A percentile compares a stretch with the other conserved stretches of the same genome.
Evolutionary conservation across 2,888 invertebrate genomes (phyloP).

Genomic region (Pammene aurita): DNA sequence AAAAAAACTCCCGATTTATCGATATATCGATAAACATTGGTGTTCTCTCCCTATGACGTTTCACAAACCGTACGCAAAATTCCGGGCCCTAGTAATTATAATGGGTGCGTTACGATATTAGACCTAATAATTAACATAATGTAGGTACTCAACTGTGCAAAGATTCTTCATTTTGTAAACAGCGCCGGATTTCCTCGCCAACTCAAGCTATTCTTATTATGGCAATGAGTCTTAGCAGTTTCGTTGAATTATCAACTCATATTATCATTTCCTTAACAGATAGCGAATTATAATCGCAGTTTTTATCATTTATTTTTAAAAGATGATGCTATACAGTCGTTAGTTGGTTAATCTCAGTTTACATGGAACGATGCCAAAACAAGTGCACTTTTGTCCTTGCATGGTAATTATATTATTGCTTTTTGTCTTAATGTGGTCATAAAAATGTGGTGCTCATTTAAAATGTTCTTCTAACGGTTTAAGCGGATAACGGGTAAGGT

Average conservation of each 20-base stretch:
- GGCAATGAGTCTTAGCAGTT: constrained; percentile 34
- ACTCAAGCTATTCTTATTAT: not conserved
- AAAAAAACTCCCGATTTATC: no score
- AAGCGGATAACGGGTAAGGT: not conserved
- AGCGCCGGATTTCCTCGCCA: constrained; percentile 25
- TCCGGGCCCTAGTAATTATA: no score
- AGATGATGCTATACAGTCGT: constrained; percentile 17
- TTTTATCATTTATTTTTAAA: constrained; percentile 29
- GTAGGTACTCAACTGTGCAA: not conserved
- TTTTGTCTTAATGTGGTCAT: not conserved
- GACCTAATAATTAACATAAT: constrained; percentile 10
- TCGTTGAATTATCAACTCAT: constrained; percentile 36
- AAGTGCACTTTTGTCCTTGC: constrained; percentile 40
- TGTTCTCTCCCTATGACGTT: no score
- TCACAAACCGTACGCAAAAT: no score
- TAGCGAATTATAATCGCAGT: constrained; percentile 28
- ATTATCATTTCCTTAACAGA: constrained; percentile 38
- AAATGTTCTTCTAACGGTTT: not conserved
- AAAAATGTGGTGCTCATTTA: not conserved
- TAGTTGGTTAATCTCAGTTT: constrained; percentile 26
- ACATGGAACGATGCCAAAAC: constrained; percentile 33
- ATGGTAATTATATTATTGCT: constrained; percentile 36
- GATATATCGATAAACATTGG: no score
- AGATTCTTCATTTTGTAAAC: constrained; percentile 3
- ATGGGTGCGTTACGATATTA: not conserved